Conservation (phyloP, 2,797 vertebrate species). For the Notamacropus eugenii region DNA sequence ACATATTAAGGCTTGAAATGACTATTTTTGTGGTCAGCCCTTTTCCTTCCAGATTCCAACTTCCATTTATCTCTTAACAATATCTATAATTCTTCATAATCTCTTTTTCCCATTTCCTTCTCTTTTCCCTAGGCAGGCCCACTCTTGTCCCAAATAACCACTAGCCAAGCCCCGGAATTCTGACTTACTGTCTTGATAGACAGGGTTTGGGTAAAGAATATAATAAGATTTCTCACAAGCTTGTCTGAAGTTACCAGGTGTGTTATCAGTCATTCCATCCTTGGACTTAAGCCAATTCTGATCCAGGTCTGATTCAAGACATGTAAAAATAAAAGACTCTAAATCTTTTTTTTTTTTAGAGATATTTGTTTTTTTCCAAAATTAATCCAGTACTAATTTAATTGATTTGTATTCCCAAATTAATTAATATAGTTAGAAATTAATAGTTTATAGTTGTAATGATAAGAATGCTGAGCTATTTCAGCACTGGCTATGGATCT, state of each 20-base stretch:
- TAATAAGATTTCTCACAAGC: background rate
- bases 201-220: background rate
- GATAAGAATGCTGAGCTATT: background rate
- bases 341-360: background rate
- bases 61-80: background rate
- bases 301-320: background rate
- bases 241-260: background rate
- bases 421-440: background rate
- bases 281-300: background rate
- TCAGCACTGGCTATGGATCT: background rate
- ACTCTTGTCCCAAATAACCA: background rate
- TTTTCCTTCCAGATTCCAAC: background rate
- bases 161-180: background rate
- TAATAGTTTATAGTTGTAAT: background rate
- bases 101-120: background rate
- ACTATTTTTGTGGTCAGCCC: background rate
- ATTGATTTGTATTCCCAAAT: background rate
- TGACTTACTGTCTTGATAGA: background rate
- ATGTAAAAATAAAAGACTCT: background rate
- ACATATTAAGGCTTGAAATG: background rate
- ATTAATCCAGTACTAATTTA: background rate
- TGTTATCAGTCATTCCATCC: background rate
- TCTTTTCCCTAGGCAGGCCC: background rate
- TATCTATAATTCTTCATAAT: background rate
- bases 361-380: background rate